These are phyloP conservation scores for Cyanoramphus novaezelandiae DNA, from an alignment of 2,113 vertebrate species.

Conservation along the genomic window DNA sequence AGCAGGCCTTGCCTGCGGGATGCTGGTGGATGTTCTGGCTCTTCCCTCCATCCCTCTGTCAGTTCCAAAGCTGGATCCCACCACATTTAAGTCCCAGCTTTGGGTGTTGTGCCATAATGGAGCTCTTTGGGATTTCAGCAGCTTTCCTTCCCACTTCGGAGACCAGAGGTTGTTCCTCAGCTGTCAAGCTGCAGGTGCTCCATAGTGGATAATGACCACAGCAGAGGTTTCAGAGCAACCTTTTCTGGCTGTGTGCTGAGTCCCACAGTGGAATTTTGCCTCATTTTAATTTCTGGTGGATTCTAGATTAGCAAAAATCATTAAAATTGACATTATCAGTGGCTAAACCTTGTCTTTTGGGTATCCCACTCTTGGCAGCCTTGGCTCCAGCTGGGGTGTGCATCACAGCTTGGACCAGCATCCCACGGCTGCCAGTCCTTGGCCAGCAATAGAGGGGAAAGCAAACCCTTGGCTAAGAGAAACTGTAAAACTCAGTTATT, in stretches of 20 bases:
- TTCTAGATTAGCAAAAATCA: background rate
- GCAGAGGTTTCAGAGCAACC: background rate
- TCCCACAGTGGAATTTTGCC: background rate
- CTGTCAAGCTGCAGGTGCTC: background rate
- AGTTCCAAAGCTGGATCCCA: background rate
- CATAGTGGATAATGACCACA: fast-evolving
- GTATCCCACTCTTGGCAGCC: background rate
- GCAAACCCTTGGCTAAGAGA: slow-evolving; percentile 18
- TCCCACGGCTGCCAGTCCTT: background rate
- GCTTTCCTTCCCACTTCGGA: background rate
- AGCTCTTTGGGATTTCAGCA: background rate
- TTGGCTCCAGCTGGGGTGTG: background rate
- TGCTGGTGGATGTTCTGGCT: background rate
- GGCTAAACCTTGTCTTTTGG: background rate
- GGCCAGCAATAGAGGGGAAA: background rate
- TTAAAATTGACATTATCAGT: background rate
- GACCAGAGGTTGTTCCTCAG: background rate
- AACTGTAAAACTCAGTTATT: background rate
- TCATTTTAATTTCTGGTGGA: background rate
- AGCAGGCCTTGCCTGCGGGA: background rate
- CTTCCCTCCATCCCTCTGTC: background rate
- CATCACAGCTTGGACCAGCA: background rate
- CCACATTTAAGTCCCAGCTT: background rate
- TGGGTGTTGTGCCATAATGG: background rate
- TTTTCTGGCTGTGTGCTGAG: background rate